Evolutionary conservation across 2,113 vertebrate genomes (phyloP).

Genomic region (Phalacrocorax pelagicus): DNA sequence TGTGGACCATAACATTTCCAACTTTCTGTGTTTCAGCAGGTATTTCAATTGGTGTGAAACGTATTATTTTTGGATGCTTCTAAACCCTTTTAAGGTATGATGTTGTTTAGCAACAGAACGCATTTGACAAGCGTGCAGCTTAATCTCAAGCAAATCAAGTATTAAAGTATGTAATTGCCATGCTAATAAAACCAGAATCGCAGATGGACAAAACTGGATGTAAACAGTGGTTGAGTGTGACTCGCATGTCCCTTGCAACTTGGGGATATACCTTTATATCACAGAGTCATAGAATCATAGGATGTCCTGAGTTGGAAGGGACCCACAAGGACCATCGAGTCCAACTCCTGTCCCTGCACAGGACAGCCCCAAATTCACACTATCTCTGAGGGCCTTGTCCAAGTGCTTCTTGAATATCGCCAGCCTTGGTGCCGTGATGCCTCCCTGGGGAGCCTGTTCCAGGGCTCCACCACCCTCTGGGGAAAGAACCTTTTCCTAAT

Average conservation of each 20-base stretch:
- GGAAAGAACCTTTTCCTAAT: too few relatives aligned
- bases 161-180: not conserved
- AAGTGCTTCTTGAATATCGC: too few relatives aligned
- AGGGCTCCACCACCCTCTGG: too few relatives aligned
- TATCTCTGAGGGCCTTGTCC: too few relatives aligned
- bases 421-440: too few relatives aligned
- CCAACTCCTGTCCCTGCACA: too few relatives aligned
- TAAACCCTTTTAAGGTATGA: not conserved
- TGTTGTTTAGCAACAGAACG: not conserved
- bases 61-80: not conserved
- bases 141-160: not conserved
- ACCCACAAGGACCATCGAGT: too few relatives aligned
- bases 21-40: not conserved
- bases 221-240: not conserved
- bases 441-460: too few relatives aligned
- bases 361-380: too few relatives aligned
- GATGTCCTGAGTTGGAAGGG: too few relatives aligned
- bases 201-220: not conserved
- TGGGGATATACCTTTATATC: not conserved
- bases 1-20: not conserved
- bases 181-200: not conserved
- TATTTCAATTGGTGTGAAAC: not conserved
- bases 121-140: not conserved
- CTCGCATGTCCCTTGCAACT: accelerated
- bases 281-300: too few relatives aligned